Percentiles rank a stretch among this genome's conserved stretches.
These are phyloP conservation scores for Girardinichthys multiradiatus DNA, from an alignment of 2,113 vertebrate genomes.

Conservation along the genomic window DNA sequence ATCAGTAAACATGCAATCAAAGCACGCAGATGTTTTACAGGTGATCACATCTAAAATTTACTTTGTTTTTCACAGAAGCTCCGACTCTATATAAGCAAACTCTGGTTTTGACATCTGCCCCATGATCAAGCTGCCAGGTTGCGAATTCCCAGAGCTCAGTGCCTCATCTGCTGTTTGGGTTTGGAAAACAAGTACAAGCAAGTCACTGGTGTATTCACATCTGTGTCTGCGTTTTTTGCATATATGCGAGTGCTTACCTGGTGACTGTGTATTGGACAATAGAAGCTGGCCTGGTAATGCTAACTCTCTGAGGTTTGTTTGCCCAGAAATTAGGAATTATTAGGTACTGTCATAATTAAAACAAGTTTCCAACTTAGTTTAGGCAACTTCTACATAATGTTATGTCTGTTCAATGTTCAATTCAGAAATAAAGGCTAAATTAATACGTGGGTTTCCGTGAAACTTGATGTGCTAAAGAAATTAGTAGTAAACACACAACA, in stretches of 20 bases:
- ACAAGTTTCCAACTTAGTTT: conserved; percentile 1
- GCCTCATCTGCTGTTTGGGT: conserved; percentile 24
- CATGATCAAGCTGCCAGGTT: not conserved
- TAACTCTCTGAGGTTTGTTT: conserved; percentile 38
- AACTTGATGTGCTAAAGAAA: too few species aligned
- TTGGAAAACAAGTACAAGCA: conserved; percentile 9
- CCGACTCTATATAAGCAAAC: not conserved
- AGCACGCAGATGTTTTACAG: conserved; percentile 1
- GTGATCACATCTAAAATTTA: conserved; percentile 2
- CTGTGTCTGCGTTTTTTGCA: conserved; percentile 12
- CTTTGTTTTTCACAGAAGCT: not conserved
- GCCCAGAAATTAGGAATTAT: conserved; percentile 21
- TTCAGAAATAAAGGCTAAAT: too few species aligned
- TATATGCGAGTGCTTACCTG: conserved; percentile 38
- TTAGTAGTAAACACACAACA: not conserved
- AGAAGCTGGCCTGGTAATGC: conserved; percentile 17
- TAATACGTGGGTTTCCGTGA: too few species aligned
- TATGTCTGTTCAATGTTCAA: too few species aligned
- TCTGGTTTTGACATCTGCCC: conserved; percentile 3
- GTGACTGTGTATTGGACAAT: conserved; percentile 42
- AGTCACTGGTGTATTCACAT: conserved; percentile 1
- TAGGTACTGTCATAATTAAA: not conserved
- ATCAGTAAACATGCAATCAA: not conserved
- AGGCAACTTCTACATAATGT: not conserved
- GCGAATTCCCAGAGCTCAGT: conserved; percentile 9